Evolutionary conservation across 1,140 invertebrate species (phyloP).

Genomic region (Bradysia coprophila): DNA sequence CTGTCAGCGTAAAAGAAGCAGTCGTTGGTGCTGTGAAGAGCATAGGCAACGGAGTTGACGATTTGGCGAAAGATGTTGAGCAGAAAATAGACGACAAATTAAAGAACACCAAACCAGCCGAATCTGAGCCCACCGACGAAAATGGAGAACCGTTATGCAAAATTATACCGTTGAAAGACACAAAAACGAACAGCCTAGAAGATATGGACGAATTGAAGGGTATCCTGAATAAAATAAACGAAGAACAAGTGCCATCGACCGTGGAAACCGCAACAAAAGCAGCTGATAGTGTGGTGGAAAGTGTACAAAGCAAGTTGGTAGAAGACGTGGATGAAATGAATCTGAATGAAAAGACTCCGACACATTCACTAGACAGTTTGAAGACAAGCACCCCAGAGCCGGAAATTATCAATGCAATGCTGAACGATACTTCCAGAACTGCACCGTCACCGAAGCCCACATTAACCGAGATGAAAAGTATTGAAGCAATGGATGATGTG

Average conservation of each 20-base stretch:
- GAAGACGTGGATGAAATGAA: neutral
- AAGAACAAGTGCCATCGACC: neutral
- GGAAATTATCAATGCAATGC: slow-evolving; percentile 19
- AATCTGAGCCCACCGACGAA: neutral
- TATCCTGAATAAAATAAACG: neutral
- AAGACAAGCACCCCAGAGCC: slow-evolving; percentile 21
- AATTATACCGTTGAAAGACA: neutral
- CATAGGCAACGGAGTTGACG: neutral
- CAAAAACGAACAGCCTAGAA: neutral
- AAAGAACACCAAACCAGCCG: neutral
- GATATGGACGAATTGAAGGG: slow-evolving; percentile 1
- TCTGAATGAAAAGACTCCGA: neutral
- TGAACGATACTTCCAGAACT: slow-evolving; percentile 13
- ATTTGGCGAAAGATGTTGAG: neutral
- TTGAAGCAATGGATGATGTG: neutral
- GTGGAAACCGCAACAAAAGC: slow-evolving; percentile 1
- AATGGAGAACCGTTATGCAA: neutral
- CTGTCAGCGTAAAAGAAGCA: neutral
- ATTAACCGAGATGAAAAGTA: slow-evolving; percentile 13
- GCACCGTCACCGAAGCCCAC: slow-evolving; percentile 20
- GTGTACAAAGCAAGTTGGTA: neutral
- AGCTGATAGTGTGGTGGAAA: slow-evolving; percentile 1
- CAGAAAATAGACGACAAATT: neutral
- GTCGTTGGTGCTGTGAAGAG: neutral
- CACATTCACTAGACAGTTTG: slow-evolving; percentile 12